Conservation (phyloP, 2,113 vertebrate species). For the Protobothrops flavoviridis region DNA sequence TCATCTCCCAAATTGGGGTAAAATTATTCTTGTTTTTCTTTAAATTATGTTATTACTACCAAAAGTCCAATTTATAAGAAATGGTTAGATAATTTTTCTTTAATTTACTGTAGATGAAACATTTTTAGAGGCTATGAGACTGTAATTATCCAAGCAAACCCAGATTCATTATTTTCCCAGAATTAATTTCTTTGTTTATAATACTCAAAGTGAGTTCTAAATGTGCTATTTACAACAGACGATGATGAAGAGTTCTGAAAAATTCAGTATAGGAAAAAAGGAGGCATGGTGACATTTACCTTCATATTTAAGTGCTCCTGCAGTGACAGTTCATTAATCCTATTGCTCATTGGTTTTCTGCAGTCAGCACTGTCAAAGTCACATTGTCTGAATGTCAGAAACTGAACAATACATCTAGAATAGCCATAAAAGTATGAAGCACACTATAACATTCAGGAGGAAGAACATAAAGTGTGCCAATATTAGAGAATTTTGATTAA, state of each 20-base stretch:
- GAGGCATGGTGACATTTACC: slow-evolving; percentile 34
- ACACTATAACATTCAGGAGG: neutral
- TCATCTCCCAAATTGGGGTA: neutral
- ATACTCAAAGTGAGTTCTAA: slow-evolving; percentile 4
- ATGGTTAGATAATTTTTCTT: neutral
- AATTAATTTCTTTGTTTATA: slow-evolving; percentile 1
- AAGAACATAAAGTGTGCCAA: neutral
- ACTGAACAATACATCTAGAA: neutral
- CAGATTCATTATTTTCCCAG: neutral
- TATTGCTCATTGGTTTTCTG: slow-evolving; percentile 24
- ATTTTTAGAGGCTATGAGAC: neutral
- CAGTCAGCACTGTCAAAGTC: slow-evolving; percentile 27
- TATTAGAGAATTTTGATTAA: neutral
- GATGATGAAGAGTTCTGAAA: neutral
- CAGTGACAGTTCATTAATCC: slow-evolving; percentile 38
- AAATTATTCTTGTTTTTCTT: neutral
- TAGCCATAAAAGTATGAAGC: slow-evolving; percentile 21
- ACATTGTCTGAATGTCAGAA: slow-evolving; percentile 31
- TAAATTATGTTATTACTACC: neutral
- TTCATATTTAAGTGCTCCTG: slow-evolving; percentile 23
- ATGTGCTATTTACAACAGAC: neutral
- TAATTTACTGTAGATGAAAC: neutral
- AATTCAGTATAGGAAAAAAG: slow-evolving; percentile 22
- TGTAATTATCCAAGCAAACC: neutral
- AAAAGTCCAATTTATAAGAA: neutral